A percentile compares a stretch with the other conserved stretches of the same genome.
Evolutionary conservation across 2,888 invertebrate genomes (phyloP).

Genomic region (Metallyticus violacea): DNA sequence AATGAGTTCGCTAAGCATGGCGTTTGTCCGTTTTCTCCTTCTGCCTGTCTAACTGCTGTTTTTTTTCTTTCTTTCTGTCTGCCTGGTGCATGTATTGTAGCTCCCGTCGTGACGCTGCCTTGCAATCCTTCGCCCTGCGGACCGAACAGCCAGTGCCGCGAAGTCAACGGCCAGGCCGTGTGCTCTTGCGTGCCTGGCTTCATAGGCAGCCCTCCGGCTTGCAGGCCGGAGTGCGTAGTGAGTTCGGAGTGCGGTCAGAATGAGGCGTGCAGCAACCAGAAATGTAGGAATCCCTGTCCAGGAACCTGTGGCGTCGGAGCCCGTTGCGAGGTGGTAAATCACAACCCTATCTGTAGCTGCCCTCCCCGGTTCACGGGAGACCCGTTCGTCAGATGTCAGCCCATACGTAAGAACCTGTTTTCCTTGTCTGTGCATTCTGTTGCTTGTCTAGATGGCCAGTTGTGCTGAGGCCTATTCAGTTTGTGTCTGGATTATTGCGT

Average conservation of each 20-base stretch:
- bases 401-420: constrained; percentile 46
- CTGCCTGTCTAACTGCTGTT: constrained; percentile 5
- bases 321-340: constrained; percentile 69
- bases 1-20: not conserved
- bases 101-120: constrained; percentile 62
- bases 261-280: constrained; percentile 53
- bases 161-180: constrained; percentile 49
- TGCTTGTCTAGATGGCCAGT: not conserved
- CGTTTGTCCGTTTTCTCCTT: not conserved
- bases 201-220: constrained; percentile 52
- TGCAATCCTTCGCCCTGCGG: constrained; percentile 58
- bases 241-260: constrained; percentile 53
- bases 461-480: not conserved
- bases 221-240: constrained; percentile 52
- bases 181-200: constrained; percentile 52
- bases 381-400: constrained; percentile 66
- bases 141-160: constrained; percentile 51
- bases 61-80: constrained; percentile 30
- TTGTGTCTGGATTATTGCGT: not conserved
- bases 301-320: constrained; percentile 62
- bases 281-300: constrained; percentile 54
- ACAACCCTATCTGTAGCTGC: constrained; percentile 75
- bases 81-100: constrained; percentile 35
- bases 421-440: not conserved
- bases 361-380: constrained; percentile 67